A percentile compares a stretch with the other conserved stretches of the same genome.
Conservation (phyloP, 2,888 invertebrate genomes). For the Drosophila mercatorum region DNA sequence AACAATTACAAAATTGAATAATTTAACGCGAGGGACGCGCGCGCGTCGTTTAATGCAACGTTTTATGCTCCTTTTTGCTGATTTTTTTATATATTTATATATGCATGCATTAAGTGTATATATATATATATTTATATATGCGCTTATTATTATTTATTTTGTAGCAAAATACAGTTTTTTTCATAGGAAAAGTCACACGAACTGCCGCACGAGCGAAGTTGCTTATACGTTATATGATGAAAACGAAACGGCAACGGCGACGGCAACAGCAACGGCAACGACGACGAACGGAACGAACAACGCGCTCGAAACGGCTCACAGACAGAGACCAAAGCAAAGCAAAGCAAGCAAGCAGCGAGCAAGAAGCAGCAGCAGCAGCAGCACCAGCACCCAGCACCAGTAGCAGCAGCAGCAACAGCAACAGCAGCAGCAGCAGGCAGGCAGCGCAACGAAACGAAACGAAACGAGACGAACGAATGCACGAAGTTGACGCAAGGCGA, state of each 20-base stretch:
- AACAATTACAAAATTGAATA: slow-evolving; percentile 42
- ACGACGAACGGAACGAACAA: slow-evolving; percentile 48
- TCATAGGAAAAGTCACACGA: slow-evolving; percentile 64
- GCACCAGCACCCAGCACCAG: slow-evolving; percentile 34
- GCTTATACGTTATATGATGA: slow-evolving; percentile 81
- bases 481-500: slow-evolving; percentile 45
- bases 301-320: slow-evolving; percentile 49
- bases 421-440: slow-evolving; percentile 24
- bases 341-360: slow-evolving; percentile 23
- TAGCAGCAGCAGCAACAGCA: slow-evolving; percentile 28
- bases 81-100: slow-evolving; percentile 10
- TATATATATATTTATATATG: slow-evolving; percentile 6
- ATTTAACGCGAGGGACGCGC: slow-evolving; percentile 20
- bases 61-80: background rate
- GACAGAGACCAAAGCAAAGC: slow-evolving; percentile 38
- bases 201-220: slow-evolving; percentile 68
- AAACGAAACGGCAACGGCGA: slow-evolving; percentile 65
- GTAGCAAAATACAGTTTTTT: slow-evolving; percentile 49
- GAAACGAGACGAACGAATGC: slow-evolving; percentile 50
- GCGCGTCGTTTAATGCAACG: slow-evolving; percentile 22
- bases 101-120: slow-evolving; percentile 6
- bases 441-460: slow-evolving; percentile 51
- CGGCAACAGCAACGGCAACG: slow-evolving; percentile 41
- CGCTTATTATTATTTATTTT: slow-evolving; percentile 40
- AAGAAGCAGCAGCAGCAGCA: slow-evolving; percentile 43